Percentiles rank a stretch among this genome's conserved stretches.
Conservation (phyloP, 2,113 vertebrate species). For the Corythornis cristatus region DNA sequence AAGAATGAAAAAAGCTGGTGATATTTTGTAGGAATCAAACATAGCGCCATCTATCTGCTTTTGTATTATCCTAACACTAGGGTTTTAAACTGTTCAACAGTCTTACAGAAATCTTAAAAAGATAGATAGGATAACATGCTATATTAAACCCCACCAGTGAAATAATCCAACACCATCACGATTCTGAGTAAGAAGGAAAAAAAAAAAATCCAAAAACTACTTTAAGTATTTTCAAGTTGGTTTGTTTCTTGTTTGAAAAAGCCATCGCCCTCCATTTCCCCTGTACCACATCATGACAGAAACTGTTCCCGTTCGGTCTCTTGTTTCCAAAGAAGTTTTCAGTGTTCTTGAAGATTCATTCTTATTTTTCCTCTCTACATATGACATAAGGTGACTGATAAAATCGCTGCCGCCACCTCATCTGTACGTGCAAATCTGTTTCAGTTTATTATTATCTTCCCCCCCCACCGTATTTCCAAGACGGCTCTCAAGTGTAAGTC, state of each 20-base stretch:
- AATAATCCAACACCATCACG: slow-evolving; percentile 89
- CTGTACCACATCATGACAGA: slow-evolving; percentile 85
- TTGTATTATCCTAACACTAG: slow-evolving; percentile 95
- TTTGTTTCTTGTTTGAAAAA: slow-evolving; percentile 35
- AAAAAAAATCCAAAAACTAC: slow-evolving; percentile 69
- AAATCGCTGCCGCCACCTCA: slow-evolving; percentile 63
- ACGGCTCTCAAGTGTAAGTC: slow-evolving; percentile 15
- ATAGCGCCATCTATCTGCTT: slow-evolving; percentile 96
- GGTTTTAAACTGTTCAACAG: slow-evolving; percentile 89
- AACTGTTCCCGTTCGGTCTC: slow-evolving; percentile 74
- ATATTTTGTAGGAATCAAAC: slow-evolving; percentile 95
- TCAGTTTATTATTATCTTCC: slow-evolving; percentile 76
- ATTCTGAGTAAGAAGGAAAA: slow-evolving; percentile 89
- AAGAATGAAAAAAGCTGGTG: slow-evolving; percentile 98
- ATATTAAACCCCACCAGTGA: slow-evolving; percentile 91
- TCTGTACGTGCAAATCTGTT: slow-evolving; percentile 89
- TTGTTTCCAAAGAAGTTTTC: slow-evolving; percentile 70
- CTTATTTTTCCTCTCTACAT: slow-evolving; percentile 72
- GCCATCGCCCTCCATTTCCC: slow-evolving; percentile 68
- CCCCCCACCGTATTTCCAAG: slow-evolving; percentile 34
- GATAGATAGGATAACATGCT: slow-evolving; percentile 96
- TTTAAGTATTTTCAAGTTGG: slow-evolving; percentile 53
- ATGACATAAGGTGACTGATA: slow-evolving; percentile 75
- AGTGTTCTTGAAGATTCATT: slow-evolving; percentile 79
- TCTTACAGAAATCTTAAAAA: slow-evolving; percentile 95